Evolutionary conservation across 2,113 vertebrate genomes (phyloP), one percentile per base, ranked within the genome.

Genomic region (Mustela nigripes): DNA sequence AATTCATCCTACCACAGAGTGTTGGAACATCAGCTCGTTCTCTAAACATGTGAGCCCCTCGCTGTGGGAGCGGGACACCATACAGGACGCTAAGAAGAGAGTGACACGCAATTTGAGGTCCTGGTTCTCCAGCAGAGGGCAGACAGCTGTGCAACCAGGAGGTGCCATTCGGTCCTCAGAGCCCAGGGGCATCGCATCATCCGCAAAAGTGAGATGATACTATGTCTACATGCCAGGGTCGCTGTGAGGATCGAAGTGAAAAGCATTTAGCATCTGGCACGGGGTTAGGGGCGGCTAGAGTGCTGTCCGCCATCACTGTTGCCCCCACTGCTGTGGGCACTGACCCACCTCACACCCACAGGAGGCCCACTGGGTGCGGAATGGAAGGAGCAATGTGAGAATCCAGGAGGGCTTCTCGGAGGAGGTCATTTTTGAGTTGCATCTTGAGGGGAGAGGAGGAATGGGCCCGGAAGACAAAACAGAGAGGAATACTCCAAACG

Each of bases 331-430:
- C 67, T 8, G 0, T 79, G 18, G 19, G 26, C 19, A 1, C 26
- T 0, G 48, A 36, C 3, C 2, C 2, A 0, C 10, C 0, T 1
- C 78, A 0, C 0, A 1, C 10, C 63, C 31, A 10, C 10, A 3
- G 80, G 2, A 16, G 62, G 63, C 15, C 62, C 14, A 7, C 7
- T 3, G 4, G 11, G 31, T 76, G 9, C 2, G 2, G 71, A 8
- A 21, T 18, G 14, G 71, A 36, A 85, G 21, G 14, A 36, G 12
- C 10, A 24, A 58, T 4, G 5, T 39, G 4, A 33, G 22, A 48
- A 42, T 56, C 53, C 12, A 15, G 16, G 60, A 36, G 22, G 19
- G 12, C 22, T 24, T 71, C 65, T 85, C 9, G 2, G 31, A 11
- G 42, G 31, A 21, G n/a, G 11, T 21, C 3, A n/a, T 74, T 33